Conservation (phyloP, 1,140 invertebrate genomes). For the Brachionus angularis region DNA sequence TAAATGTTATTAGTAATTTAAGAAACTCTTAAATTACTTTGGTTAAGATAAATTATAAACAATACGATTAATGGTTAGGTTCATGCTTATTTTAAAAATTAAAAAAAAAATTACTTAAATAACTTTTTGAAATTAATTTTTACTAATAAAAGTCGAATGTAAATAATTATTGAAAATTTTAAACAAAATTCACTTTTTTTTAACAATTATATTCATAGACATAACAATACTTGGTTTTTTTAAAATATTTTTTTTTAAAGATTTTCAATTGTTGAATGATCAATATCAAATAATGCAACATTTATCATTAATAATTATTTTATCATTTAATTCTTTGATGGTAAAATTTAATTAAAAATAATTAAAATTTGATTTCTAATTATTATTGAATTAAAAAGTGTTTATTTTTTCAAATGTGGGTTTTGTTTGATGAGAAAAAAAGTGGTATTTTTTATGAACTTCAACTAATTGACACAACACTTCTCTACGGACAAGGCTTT, state of each 20-base stretch:
- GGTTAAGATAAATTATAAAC: too few species aligned
- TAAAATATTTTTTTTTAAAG: too few species aligned
- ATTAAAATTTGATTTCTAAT: conserved; percentile 59
- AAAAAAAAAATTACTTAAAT: too few species aligned
- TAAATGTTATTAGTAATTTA: too few species aligned
- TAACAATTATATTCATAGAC: not conserved
- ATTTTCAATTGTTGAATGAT: not conserved
- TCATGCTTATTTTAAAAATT: too few species aligned
- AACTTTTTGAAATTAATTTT: too few species aligned
- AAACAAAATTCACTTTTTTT: too few species aligned
- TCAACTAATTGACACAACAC: conserved; percentile 69
- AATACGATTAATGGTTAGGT: too few species aligned
- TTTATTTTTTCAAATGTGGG: conserved; percentile 63
- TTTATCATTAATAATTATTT: conserved; percentile 21
- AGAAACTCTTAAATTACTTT: too few species aligned
- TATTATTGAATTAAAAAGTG: conserved; percentile 62
- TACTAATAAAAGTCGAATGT: too few species aligned
- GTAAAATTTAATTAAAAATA: not conserved
- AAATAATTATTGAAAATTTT: too few species aligned
- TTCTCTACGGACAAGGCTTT: conserved; percentile 75
- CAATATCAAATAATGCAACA: conserved; percentile 30
- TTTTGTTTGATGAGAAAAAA: conserved; percentile 46
- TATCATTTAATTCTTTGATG: conserved; percentile 29
- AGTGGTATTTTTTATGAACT: conserved; percentile 58
- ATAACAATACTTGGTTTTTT: not conserved